Conservation (phyloP, 2,797 vertebrate species). For the Toxotes lorentzi region DNA sequence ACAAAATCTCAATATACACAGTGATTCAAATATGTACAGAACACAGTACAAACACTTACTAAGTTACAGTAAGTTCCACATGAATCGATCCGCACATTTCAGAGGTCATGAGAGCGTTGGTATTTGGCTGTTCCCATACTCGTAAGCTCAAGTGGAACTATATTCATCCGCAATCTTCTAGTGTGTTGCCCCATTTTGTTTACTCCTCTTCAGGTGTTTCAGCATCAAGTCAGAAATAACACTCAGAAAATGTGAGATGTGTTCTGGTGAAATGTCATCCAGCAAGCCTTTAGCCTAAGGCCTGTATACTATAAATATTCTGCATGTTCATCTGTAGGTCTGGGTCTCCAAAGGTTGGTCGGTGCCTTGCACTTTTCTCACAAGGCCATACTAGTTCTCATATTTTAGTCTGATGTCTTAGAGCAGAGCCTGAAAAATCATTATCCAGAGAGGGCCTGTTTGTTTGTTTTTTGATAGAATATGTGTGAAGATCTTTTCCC, state of each 20-base stretch:
- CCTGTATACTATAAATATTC: slow-evolving; percentile 50
- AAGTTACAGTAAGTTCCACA: not conserved
- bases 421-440: not conserved
- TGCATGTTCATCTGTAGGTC: not conserved
- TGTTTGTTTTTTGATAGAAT: not conserved
- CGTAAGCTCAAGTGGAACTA: not conserved
- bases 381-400: not conserved
- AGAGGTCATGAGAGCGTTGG: not conserved
- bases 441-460: not conserved
- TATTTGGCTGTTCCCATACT: not conserved
- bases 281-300: slow-evolving; percentile 16
- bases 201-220: not conserved
- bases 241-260: slow-evolving; percentile 20
- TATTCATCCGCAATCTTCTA: not conserved
- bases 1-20: too few relatives aligned
- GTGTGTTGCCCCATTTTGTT: not conserved
- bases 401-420: not conserved
- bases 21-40: too few relatives aligned
- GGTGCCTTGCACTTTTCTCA: not conserved
- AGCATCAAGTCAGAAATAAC: slow-evolving; percentile 8
- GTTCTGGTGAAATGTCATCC: slow-evolving; percentile 30
- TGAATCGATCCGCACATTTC: not conserved
- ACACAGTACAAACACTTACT: too few relatives aligned
- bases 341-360: slow-evolving; percentile 18
- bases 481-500: not conserved